These are phyloP conservation scores for Hipposideros larvatus DNA, from an alignment of 2,797 vertebrate genomes.

Conservation along the genomic window DNA sequence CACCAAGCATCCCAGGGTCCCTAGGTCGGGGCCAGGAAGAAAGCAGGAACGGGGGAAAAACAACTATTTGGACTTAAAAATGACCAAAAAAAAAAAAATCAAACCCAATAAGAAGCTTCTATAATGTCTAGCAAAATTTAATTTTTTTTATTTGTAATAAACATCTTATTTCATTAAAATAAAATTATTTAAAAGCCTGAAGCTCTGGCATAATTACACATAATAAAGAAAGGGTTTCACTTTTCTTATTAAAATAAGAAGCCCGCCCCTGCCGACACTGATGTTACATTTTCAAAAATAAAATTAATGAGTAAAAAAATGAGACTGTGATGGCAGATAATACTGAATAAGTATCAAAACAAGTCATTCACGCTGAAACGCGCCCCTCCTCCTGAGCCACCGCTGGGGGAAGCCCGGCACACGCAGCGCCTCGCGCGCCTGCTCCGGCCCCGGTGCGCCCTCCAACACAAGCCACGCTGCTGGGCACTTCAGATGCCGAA, in stretches of 20 bases:
- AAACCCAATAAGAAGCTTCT: background rate
- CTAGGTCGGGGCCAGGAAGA: background rate
- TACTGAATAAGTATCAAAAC: background rate
- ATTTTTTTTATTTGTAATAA: background rate
- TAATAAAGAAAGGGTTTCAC: background rate
- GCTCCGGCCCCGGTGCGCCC: background rate
- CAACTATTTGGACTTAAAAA: background rate
- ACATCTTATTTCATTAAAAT: background rate
- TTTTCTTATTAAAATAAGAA: background rate
- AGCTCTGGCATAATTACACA: background rate
- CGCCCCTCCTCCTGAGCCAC: too few species aligned
- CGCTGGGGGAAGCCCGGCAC: too few species aligned
- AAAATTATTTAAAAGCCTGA: background rate
- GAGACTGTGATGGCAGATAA: background rate
- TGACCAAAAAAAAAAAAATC: background rate
- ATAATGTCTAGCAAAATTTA: background rate
- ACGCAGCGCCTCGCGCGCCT: too few species aligned
- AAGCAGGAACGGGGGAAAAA: background rate
- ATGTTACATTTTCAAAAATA: background rate
- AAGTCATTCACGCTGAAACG: too few species aligned
- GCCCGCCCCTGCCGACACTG: background rate
- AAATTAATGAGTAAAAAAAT: constrained; percentile 1
- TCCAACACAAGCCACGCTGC: background rate
- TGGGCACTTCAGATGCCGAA: too few species aligned
- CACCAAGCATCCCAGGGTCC: too few species aligned